Evolutionary conservation across 2,797 vertebrate genomes (phyloP), one percentile per base, ranked within the genome.

Genomic region (Sebastes reedi): DNA sequence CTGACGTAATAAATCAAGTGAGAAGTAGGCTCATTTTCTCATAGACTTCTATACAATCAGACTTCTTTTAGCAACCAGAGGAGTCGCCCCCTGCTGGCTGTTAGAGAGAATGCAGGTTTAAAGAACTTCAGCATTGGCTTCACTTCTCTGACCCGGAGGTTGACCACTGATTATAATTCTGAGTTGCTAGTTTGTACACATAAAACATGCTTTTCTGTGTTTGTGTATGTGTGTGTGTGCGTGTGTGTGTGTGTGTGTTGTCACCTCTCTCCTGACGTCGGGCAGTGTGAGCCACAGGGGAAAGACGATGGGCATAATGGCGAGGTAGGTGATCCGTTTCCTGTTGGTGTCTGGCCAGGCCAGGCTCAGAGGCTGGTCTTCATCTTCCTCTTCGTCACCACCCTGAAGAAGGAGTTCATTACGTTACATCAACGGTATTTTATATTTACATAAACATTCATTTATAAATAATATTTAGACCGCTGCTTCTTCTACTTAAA

Each of bases 271-370:
- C 87, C 98, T 96, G 90, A 99, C 98, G 0, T 99, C 98, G 0
- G 98, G 98, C 64, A 99, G 94, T 1, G 97, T 97, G 36, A 94
- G 80, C 98, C 98, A 99, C 74, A 99, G 92, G 1, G 97, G 98
- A 27, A 99, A 85, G 81, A 99, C 94, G 36, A 99, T 98, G 77
- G 98, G 98, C 1, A 99, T 81, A 66, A 99, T 96, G 1, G 97
- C 0, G 59, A 99, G 96, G 86, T 99, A 99, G 0, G 95, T 99
- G 83, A 95, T 6, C 66, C 85, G 96, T 86, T 99, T 99, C 85
- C 96, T 97, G 64, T 18, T n/a, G 1, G 96, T 97, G 25, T 97
- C 90, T 0, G 98, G 98, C 98, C 98, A 99, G 67, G 95, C 95
- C 87, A 99, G 88, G 91, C 97, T 99, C 82, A 99, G 96, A 76